These are phyloP conservation scores for Aphyosemion australe DNA, from an alignment of 2,113 vertebrate genomes.

Conservation along the genomic window DNA sequence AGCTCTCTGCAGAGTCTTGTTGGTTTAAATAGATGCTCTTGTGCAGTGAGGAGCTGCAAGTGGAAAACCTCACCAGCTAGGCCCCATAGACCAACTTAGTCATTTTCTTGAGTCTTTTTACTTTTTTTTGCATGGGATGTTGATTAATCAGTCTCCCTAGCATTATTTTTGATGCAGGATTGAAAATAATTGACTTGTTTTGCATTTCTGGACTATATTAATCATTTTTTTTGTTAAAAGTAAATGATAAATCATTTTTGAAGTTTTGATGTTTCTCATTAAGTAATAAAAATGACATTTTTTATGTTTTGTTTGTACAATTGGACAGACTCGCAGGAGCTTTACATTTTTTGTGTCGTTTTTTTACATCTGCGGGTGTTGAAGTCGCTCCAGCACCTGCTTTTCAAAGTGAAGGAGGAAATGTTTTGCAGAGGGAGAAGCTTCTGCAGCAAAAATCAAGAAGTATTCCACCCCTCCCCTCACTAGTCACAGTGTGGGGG, in stretches of 20 bases:
- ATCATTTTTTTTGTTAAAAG: conserved; percentile 14
- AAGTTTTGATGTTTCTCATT: conserved; percentile 29
- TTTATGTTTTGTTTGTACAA: conserved; percentile 3
- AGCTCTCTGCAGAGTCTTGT: conserved; percentile 33
- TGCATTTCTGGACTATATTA: background rate
- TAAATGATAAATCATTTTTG: conserved; percentile 15
- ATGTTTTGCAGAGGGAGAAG: conserved; percentile 63
- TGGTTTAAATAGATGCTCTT: conserved; percentile 19
- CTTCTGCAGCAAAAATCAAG: conserved; percentile 66
- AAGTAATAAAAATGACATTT: conserved; percentile 16
- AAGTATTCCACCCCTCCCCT: conserved; percentile 52
- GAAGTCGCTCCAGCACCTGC: conserved; percentile 48
- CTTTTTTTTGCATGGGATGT: too few relatives aligned
- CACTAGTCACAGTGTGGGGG: conserved; percentile 62
- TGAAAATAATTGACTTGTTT: conserved; percentile 8
- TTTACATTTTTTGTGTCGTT: background rate
- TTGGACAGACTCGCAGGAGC: conserved; percentile 6
- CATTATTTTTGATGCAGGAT: background rate
- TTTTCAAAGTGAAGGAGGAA: conserved; percentile 59
- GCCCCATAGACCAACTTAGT: background rate
- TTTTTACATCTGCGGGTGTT: background rate
- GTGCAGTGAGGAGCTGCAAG: conserved; percentile 3
- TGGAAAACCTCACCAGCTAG: conserved; percentile 4
- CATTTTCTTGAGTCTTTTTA: too few relatives aligned
- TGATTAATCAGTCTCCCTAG: background rate